Base-by-base conservation (phyloP, 1,140 invertebrate genomes). In the Musca vetustissima region DNA sequence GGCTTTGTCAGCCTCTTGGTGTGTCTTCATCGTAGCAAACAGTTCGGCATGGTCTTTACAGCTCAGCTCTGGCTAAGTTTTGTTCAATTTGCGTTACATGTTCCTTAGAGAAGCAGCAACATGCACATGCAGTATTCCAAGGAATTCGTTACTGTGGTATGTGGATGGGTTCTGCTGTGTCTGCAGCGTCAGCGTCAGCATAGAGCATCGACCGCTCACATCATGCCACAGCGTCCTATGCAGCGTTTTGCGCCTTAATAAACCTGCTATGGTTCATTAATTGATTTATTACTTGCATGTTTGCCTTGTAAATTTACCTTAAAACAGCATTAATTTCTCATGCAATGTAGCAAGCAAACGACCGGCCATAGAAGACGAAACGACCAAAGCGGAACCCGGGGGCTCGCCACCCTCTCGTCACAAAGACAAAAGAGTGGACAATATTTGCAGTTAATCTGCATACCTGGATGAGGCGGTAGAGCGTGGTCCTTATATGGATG, bases 231-330 rank as follows among this genome's bases (percentile, higher is more conserved):
- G 28, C 28, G 36, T 43, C 36, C 36, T 43, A 1, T 43, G 36
- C 2, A 19, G 28, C n/a, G 17, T 61, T 61, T 36, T 61, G 57
- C 36, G 57, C 57, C 57, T 61, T 61, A 61, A 61, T 61, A 61
- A 61, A 61, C 57, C 57, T 61, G 57, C 57, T 61, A 61, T 61
- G 57, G 57, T 61, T 61, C 57, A 61, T 61, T 61, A 61, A 61
- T 61, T 61, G 57, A 61, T 61, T 61, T 61, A 61, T 61, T 61
- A 61, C 57, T 61, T 61, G 57, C 57, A 61, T 61, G 57, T 61
- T 61, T 61, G 57, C n/a, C 57, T 61, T 61, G 57, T 61, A 61
- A 61, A 61, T 61, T 61, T 61, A 61, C 57, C 57, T 61, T 61
- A 61, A 61, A 61, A 61, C 57, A 61, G 57, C 57, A 61, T 61